These are phyloP conservation scores for Eumeta japonica DNA, from an alignment of 1,140 invertebrate species.

Conservation along the genomic window DNA sequence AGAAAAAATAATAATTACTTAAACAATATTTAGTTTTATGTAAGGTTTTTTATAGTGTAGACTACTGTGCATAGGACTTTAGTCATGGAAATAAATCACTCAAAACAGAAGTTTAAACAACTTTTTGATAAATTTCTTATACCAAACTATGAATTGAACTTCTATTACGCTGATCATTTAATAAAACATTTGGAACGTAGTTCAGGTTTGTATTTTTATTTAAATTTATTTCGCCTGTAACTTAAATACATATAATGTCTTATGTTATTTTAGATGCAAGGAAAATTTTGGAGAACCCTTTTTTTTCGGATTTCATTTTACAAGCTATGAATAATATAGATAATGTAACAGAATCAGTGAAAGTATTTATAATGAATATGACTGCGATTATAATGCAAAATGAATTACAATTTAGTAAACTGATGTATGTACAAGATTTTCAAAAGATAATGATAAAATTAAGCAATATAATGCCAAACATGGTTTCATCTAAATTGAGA, in stretches of 20 bases:
- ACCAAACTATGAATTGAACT: conserved; percentile 12
- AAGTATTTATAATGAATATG: conserved; percentile 14
- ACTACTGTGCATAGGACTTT: too few relatives aligned
- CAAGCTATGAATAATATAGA: conserved; percentile 8
- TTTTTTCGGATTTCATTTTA: conserved; percentile 15
- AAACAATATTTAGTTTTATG: too few relatives aligned
- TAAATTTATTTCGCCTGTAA: not conserved
- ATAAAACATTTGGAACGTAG: conserved; percentile 14
- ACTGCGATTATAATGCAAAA: conserved; percentile 11
- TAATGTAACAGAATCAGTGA: conserved; percentile 6
- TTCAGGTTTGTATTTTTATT: not conserved
- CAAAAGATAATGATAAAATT: conserved; percentile 2
- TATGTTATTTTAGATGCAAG: conserved; percentile 13
- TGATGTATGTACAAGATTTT: conserved; percentile 9
- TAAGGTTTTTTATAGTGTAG: too few relatives aligned
- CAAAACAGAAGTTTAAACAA: conserved; percentile 5
- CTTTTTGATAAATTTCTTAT: conserved; percentile 12
- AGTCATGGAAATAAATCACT: conserved; percentile 4
- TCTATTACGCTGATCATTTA: conserved; percentile 12
- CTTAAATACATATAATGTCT: not conserved
- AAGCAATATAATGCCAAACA: not conserved
- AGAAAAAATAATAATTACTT: too few relatives aligned
- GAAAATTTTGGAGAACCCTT: conserved; percentile 14
- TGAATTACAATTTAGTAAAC: conserved; percentile 16
- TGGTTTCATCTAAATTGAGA: conserved; percentile 2